Evolutionary conservation across 2,888 invertebrate species (phyloP).

Genomic region (Latrodectus hesperus): DNA sequence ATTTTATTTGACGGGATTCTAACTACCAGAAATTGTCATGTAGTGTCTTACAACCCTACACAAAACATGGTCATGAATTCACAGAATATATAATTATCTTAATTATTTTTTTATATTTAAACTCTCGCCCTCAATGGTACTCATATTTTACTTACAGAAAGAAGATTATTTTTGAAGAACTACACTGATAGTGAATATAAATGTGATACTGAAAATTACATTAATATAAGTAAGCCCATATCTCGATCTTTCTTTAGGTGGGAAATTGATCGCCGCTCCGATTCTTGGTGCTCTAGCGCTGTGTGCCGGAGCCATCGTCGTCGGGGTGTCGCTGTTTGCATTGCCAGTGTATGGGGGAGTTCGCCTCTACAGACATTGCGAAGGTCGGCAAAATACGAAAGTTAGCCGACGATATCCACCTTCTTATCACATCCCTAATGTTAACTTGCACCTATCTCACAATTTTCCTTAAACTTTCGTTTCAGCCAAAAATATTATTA

Average conservation of each 20-base stretch:
- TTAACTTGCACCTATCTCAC: conserved; percentile 27
- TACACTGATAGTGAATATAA: too few relatives aligned
- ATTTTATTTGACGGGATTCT: too few relatives aligned
- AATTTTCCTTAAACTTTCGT: conserved; percentile 16
- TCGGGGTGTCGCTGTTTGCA: conserved; percentile 74
- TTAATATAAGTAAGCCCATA: too few relatives aligned
- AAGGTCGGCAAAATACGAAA: conserved; percentile 44
- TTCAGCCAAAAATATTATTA: not conserved
- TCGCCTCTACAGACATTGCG: conserved; percentile 69
- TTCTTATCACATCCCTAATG: conserved; percentile 38
- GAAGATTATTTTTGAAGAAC: too few relatives aligned
- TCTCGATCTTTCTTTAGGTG: conserved; percentile 71
- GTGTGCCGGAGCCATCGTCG: conserved; percentile 73
- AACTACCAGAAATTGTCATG: too few relatives aligned
- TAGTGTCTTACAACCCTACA: too few relatives aligned
- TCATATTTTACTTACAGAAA: too few relatives aligned
- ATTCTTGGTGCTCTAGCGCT: conserved; percentile 72
- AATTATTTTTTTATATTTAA: too few relatives aligned
- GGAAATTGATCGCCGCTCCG: conserved; percentile 69
- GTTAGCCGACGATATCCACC: conserved; percentile 28
- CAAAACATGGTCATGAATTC: too few relatives aligned
- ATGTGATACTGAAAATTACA: too few relatives aligned
- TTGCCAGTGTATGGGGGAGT: conserved; percentile 74
- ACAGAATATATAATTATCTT: too few relatives aligned
- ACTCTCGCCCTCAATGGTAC: too few relatives aligned